phyloP scores from a whole-genome alignment of 2,888 invertebrate genomes.

The Sceliomorpha sp. region DNA sequence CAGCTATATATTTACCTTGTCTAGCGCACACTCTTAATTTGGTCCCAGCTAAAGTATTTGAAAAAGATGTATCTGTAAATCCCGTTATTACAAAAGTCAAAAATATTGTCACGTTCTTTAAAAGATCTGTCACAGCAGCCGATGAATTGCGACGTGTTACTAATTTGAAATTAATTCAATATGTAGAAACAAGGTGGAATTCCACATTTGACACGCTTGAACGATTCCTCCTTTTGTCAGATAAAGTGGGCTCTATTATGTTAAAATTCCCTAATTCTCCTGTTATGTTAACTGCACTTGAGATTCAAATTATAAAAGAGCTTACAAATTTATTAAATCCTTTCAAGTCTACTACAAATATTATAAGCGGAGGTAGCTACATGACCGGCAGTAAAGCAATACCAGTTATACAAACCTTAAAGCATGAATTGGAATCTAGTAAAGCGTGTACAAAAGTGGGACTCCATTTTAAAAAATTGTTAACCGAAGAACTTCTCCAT shows the following conservation, averaged over 20 bases:
- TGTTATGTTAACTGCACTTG: slow-evolving; percentile 41
- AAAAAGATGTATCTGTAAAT: slow-evolving; percentile 5
- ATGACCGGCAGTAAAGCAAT: slow-evolving; percentile 51
- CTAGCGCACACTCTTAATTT: slow-evolving; percentile 55
- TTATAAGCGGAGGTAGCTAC: slow-evolving; percentile 60
- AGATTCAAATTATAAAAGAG: slow-evolving; percentile 56
- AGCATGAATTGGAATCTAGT: slow-evolving; percentile 19
- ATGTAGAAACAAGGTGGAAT: slow-evolving; percentile 35
- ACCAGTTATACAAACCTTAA: slow-evolving; percentile 50
- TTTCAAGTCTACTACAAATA: slow-evolving; percentile 60
- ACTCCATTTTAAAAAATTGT: slow-evolving; percentile 21
- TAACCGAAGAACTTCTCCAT: slow-evolving; percentile 28
- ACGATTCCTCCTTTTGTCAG: slow-evolving; percentile 53
- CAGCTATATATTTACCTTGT: slow-evolving; percentile 7
- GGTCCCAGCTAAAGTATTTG: slow-evolving; percentile 33
- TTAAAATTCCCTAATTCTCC: slow-evolving; percentile 50
- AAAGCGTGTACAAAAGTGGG: slow-evolving; percentile 29
- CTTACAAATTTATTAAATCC: slow-evolving; percentile 55
- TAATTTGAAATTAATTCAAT: slow-evolving; percentile 7
- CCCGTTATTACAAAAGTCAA: slow-evolving; percentile 29
- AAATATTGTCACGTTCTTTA: slow-evolving; percentile 39
- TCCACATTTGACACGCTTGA: slow-evolving; percentile 36
- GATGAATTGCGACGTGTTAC: slow-evolving; percentile 8
- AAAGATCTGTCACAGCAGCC: slow-evolving; percentile 21
- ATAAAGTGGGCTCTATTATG: slow-evolving; percentile 52